A percentile compares a stretch with the other conserved stretches of the same genome.
Evolutionary conservation across 2,888 invertebrate species (phyloP).

Genomic region (Vanessa cardui): DNA sequence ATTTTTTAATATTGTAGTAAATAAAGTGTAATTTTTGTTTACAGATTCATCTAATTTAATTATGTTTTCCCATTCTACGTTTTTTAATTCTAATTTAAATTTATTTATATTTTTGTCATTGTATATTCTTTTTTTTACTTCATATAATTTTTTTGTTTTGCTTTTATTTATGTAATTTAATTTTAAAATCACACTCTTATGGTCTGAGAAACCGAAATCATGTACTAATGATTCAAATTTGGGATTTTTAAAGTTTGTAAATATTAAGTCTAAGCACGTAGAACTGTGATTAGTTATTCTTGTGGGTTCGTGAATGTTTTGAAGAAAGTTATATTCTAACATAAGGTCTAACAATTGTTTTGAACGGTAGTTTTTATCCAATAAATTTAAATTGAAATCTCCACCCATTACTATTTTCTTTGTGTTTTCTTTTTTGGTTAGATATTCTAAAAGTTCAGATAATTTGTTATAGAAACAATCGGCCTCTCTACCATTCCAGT

Average conservation of each 20-base stretch:
- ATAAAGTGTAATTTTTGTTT: conserved; percentile 30
- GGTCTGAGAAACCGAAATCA: conserved; percentile 7
- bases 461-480: conserved; percentile 33
- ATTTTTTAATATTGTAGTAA: conserved; percentile 7
- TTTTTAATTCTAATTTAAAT: conserved; percentile 23
- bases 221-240: neutral
- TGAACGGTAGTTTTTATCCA: conserved; percentile 5
- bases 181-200: neutral
- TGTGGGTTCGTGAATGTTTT: conserved; percentile 34
- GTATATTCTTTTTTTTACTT: conserved; percentile 9
- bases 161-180: conserved; percentile 1
- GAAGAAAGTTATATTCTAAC: conserved; percentile 34
- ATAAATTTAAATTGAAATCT: conserved; percentile 28
- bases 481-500: conserved; percentile 35
- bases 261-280: conserved; percentile 37
- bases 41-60: conserved; percentile 20
- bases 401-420: conserved; percentile 37
- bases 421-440: conserved; percentile 37
- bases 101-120: conserved; percentile 22
- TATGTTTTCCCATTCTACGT: conserved; percentile 20
- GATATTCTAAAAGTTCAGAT: conserved; percentile 21
- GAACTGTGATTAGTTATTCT: conserved; percentile 24
- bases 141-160: neutral
- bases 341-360: conserved; percentile 17
- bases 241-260: conserved; percentile 31